These are phyloP conservation scores for Hydractinia echinata DNA, from an alignment of 30 jellyfish, hydroid and myxozoan genomes.

Conservation along the genomic window DNA sequence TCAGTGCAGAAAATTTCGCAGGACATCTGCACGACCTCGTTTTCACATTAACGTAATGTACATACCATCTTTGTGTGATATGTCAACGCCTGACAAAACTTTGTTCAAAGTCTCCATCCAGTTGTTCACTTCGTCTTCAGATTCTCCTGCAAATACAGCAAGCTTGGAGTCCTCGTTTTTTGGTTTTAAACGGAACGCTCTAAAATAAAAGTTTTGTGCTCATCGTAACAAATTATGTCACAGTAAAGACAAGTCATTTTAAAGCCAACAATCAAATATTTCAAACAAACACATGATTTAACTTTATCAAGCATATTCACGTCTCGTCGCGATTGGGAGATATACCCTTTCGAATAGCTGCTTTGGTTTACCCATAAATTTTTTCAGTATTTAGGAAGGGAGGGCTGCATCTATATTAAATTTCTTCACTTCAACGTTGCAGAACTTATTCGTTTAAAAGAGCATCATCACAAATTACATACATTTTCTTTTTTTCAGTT, in stretches of 20 bases:
- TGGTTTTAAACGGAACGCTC: slow-evolving; percentile 82
- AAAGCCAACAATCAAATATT: no score
- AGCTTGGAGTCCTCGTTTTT: slow-evolving; percentile 80
- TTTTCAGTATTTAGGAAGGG: not conserved
- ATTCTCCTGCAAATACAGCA: slow-evolving; percentile 65
- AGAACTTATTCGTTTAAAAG: not conserved
- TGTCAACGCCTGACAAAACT: slow-evolving; percentile 71
- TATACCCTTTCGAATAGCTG: no score
- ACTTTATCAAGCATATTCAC: no score
- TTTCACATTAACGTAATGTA: not conserved
- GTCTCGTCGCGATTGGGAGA: no score
- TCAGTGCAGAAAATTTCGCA: no score
- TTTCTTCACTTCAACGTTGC: not conserved
- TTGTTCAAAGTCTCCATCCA: slow-evolving; percentile 75
- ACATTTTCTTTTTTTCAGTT: slow-evolving; percentile 74
- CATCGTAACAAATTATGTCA: no score
- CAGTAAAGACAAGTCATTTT: no score
- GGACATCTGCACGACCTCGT: no score
- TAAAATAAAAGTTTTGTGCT: slow-evolving; percentile 8
- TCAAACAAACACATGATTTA: no score
- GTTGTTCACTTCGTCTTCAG: slow-evolving; percentile 64
- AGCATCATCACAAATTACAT: slow-evolving; percentile 11
- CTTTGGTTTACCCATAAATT: no score
- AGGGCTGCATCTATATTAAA: not conserved
- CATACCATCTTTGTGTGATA: slow-evolving; percentile 15